These are phyloP conservation scores for Eulemur coronatus DNA, from an alignment of 2,797 vertebrate species.

Conservation along the genomic window DNA sequence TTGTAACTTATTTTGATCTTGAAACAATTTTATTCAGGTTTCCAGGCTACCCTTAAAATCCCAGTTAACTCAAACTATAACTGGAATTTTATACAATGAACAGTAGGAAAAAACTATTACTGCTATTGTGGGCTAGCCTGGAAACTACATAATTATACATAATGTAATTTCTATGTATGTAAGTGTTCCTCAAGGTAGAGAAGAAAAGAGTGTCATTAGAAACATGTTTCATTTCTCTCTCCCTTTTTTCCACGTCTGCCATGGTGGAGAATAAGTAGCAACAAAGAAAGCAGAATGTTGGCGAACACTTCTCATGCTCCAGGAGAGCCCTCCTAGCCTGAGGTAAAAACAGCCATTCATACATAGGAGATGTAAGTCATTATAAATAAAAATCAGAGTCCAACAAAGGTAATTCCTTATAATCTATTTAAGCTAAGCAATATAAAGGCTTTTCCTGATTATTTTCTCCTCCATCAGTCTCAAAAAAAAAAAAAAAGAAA, in stretches of 20 bases:
- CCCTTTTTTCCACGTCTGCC: neutral
- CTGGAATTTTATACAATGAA: neutral
- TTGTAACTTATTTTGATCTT: neutral
- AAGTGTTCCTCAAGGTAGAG: neutral
- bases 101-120: neutral
- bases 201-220: neutral
- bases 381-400: slow-evolving; percentile 16
- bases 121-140: neutral
- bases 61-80: slow-evolving; percentile 32
- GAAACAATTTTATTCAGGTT: slow-evolving; percentile 36
- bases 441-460: neutral
- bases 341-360: neutral
- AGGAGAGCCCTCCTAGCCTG: neutral
- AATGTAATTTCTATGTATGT: neutral
- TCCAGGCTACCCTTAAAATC: neutral
- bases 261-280: neutral
- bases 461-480: neutral
- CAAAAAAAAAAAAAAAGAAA: slow-evolving; percentile 33
- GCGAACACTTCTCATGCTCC: neutral
- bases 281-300: neutral
- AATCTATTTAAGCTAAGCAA: neutral
- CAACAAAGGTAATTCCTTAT: neutral
- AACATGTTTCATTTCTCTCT: neutral
- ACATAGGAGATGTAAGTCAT: neutral
- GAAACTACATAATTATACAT: neutral